Conservation (phyloP, 2,797 vertebrate genomes). For the Mycteria americana region DNA sequence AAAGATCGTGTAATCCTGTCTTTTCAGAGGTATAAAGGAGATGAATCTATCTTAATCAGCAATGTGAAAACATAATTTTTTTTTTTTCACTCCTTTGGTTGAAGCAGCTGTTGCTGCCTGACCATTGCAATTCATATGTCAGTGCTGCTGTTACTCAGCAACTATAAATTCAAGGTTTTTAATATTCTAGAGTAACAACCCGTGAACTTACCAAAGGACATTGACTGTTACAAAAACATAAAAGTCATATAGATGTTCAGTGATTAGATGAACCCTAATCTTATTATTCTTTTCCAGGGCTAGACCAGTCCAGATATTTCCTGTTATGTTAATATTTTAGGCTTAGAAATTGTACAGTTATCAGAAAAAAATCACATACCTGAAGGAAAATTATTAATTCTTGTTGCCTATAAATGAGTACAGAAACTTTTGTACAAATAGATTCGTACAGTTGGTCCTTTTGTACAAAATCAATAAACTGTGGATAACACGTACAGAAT, state of each 20-base stretch:
- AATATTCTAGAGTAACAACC: background rate
- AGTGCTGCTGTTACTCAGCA: background rate
- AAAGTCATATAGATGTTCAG: background rate
- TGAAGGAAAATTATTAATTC: background rate
- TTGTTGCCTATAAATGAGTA: background rate
- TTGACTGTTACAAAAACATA: background rate
- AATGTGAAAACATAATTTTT: background rate
- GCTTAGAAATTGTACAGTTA: background rate
- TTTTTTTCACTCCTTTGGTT: background rate
- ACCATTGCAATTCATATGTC: background rate
- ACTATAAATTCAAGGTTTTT: background rate
- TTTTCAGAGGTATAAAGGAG: background rate
- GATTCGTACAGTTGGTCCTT: background rate
- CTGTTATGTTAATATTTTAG: background rate
- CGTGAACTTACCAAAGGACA: background rate
- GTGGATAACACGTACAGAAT: background rate
- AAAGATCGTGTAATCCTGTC: background rate
- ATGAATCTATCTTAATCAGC: slow-evolving; percentile 8
- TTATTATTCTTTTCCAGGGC: background rate
- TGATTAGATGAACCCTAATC: background rate
- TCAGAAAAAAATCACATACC: background rate
- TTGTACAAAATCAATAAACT: background rate
- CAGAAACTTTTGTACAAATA: background rate
- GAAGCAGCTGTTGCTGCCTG: background rate
- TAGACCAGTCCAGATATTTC: background rate